These are phyloP conservation scores for Mimachlamys varia DNA, from an alignment of 2,888 invertebrate genomes.

Conservation along the genomic window DNA sequence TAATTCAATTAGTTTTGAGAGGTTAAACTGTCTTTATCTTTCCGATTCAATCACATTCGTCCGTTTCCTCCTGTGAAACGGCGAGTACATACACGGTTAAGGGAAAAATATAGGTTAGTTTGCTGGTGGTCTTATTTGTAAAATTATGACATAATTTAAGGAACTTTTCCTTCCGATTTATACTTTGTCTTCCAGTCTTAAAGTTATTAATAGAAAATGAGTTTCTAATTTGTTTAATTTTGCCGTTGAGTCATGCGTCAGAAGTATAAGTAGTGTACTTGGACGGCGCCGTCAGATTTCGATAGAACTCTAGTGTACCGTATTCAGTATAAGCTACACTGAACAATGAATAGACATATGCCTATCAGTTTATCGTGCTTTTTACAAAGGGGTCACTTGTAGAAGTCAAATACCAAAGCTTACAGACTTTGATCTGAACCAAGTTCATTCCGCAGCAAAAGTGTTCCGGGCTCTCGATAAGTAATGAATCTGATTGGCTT, in stretches of 20 bases:
- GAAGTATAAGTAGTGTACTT: background rate
- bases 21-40: conserved; percentile 23
- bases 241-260: background rate
- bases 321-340: too few relatives aligned
- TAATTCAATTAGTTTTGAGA: conserved; percentile 28
- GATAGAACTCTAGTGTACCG: too few relatives aligned
- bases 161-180: background rate
- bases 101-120: background rate
- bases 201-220: background rate
- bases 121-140: background rate
- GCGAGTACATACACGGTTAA: background rate
- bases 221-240: background rate
- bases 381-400: background rate
- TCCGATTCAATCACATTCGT: background rate
- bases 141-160: background rate
- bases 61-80: background rate
- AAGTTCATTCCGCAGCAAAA: background rate
- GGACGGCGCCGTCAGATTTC: background rate
- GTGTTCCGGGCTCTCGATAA: background rate
- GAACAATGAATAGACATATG: background rate
- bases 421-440: background rate
- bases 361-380: background rate
- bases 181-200: background rate
- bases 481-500: background rate
- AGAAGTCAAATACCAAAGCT: conserved; percentile 12